Evolutionary conservation across 37 sponge, comb jelly and placozoan genomes (phyloP).

Genomic region (Aplysina aerophoba): DNA sequence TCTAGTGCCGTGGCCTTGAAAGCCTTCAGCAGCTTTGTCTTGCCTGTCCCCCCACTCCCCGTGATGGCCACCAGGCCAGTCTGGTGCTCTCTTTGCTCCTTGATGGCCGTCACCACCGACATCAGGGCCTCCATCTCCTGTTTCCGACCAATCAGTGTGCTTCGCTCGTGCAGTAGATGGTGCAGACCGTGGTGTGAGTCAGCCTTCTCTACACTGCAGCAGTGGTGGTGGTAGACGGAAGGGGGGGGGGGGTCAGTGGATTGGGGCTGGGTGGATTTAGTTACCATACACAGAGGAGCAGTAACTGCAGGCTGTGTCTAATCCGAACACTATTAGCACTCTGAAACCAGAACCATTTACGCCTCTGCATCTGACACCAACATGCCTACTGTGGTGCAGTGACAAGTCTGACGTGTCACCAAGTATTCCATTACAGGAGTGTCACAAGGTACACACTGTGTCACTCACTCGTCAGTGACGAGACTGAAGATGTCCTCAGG

Average conservation of each 20-base stretch:
- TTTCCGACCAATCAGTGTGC: conserved; percentile 48
- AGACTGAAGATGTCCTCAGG: conserved; percentile 72
- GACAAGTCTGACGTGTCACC: background rate
- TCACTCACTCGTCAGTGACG: conserved; percentile 44
- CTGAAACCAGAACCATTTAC: no score
- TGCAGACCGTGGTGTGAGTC: no score
- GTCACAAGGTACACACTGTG: background rate
- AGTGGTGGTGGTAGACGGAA: background rate
- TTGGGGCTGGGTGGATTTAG: no score
- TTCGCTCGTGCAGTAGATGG: background rate
- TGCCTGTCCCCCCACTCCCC: conserved; percentile 80
- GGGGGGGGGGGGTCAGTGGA: no score
- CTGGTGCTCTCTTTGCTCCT: conserved; percentile 38
- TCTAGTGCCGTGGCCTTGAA: conserved; percentile 69
- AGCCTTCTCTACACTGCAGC: no score
- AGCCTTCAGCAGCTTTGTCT: conserved; percentile 79
- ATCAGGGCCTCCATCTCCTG: conserved; percentile 64
- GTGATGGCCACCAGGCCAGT: conserved; percentile 60
- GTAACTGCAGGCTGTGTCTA: no score
- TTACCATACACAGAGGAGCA: no score
- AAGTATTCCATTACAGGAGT: background rate
- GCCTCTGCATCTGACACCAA: no score
- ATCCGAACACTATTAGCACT: no score
- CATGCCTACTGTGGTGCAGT: background rate
- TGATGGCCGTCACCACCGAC: conserved; percentile 58